Conservation (phyloP, 2,888 invertebrate species). For the Germaria angustata region DNA sequence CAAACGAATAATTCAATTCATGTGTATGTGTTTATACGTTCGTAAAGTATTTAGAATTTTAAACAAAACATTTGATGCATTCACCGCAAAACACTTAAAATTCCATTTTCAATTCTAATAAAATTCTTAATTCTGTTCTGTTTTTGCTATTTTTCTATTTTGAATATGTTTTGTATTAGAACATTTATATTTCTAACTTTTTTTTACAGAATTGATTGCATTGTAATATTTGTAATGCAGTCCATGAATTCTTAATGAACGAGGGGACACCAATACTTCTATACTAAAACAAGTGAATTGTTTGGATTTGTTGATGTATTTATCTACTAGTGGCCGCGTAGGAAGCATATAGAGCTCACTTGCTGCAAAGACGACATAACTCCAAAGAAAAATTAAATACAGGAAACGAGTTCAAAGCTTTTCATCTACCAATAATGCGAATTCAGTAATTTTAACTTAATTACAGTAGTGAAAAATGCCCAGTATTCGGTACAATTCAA, state of each 20-base stretch:
- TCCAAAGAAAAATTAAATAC: too few relatives aligned
- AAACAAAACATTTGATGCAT: constrained; percentile 45
- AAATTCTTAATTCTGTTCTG: constrained; percentile 38
- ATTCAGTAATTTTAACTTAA: too few relatives aligned
- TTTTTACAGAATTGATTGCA: constrained; percentile 37
- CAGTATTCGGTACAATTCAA: too few relatives aligned
- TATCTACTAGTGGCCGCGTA: neutral
- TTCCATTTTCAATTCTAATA: constrained; percentile 62
- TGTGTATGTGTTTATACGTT: neutral
- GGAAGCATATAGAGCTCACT: neutral
- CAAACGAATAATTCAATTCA: neutral
- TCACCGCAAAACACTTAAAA: constrained; percentile 66
- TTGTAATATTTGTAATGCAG: constrained; percentile 53
- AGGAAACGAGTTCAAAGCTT: too few relatives aligned
- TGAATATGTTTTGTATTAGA: neutral
- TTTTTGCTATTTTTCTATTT: constrained; percentile 1
- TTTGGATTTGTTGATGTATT: neutral
- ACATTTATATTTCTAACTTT: neutral
- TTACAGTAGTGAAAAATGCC: too few relatives aligned
- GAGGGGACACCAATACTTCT: constrained; percentile 26
- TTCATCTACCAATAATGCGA: too few relatives aligned
- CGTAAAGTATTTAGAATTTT: constrained; percentile 7
- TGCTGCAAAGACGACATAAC: too few relatives aligned
- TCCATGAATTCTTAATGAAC: constrained; percentile 28
- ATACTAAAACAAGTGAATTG: neutral